Evolutionary conservation across 2,888 invertebrate genomes (phyloP), one percentile per base, ranked within the genome.

Genomic region (Campaea margaritaria): DNA sequence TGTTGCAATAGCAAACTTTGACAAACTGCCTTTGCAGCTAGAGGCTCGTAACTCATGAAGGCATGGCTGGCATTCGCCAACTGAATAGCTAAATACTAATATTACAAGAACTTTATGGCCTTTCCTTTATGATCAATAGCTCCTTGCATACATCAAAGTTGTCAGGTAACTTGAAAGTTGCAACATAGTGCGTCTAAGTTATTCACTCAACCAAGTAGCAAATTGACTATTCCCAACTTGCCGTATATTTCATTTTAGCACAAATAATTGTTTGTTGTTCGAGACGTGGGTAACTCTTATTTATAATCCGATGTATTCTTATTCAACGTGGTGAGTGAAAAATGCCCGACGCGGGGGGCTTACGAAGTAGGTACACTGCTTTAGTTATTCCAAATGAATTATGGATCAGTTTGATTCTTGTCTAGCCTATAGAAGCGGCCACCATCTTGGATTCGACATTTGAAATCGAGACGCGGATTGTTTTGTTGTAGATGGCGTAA

Each of bases 301-400:
- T 84, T 86, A 86, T 84, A 76, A 73, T 71, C 69, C 62, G 58
- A 46, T 64, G 45, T 36, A 59, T 63, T 58, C 46, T 64, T 54
- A 62, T 67, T 65, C 61, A 60, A 38, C 60, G 54, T 62, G 50
- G 67, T 62, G 61, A 67, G 62, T 90, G 89, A 89, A 90, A 90
- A 89, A 89, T 89, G 82, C 74, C 74, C 89, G 68, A 80, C 82
- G 82, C 87, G 84, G 89, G 87, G 86, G 87, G 84, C 78, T 83
- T 78, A 78, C 77, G 79, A 79, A 81, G 77, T 55, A 51, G 54
- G 38, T 76, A 71, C 73, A 71, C 64, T 78, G 82, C 78, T 85
- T 86, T 84, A 83, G 83, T 85, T 83, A 84, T 84, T 74, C 80
- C 66, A 65, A 74, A 89, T 91, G 89, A 90, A 90, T 91, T 89